Evolutionary conservation across 2,888 invertebrate species (phyloP), one percentile per base, ranked within the genome.

Genomic region (Micropterix aruncella): DNA sequence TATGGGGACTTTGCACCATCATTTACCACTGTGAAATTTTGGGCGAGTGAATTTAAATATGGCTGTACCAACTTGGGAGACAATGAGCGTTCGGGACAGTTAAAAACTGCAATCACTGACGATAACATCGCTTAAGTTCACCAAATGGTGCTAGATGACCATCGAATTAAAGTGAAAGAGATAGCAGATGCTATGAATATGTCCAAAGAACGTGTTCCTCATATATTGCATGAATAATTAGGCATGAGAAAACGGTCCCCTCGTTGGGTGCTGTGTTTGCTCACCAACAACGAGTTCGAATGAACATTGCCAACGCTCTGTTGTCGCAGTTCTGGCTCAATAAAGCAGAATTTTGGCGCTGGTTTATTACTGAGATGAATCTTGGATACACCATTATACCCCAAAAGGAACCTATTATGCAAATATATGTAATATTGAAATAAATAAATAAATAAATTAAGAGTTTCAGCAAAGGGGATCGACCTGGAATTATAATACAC

Each of bases 281-380:
- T n/a, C 38, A 41, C 47, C 48, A 48, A 44, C 42, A 48, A 42
- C 47, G 38, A 43, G 47, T 47, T 44, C 42, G 40, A 44, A 38
- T 48, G 39, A 45, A 18, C 18, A 38, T 42, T 38, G 41, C 19
- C 18, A 42, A 36, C 38, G 7, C 27, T 36, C n/a, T 42, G 19
- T 42, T 38, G 45, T 48, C 49, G 46, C 46, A 47, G 55, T 38
- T 52, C 51, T 19, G 54, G 55, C 51, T 52, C 58, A 52, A 54
- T 51, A 5, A n/a, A n/a, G n/a, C n/a, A n/a, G n/a, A n/a, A 27
- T 27, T 27, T 27, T 27, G 27, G 27, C 12, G 27, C 12, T 27
- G 27, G 12, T 27, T 27, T 7, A 27, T 27, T 27, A 27, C 27
- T 27, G 27, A 27, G 27, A 27, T 27, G 12, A 27, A 27, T 7